phyloP scores from a whole-genome alignment of 1,140 invertebrate genomes.

The Lordiphosa clarofinis region DNA sequence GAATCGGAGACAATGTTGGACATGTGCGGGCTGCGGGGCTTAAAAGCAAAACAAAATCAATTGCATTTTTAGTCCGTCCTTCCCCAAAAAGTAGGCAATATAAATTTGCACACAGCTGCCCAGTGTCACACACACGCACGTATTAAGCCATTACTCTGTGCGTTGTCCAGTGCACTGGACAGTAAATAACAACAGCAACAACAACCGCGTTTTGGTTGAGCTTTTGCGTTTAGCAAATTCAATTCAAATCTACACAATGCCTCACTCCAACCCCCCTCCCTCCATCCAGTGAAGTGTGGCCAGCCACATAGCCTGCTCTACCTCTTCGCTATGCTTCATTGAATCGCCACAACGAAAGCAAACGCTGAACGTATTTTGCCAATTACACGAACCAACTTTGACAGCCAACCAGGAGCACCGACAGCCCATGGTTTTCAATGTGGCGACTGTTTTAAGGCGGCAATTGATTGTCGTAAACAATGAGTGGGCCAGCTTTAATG shows the following conservation, averaged over 20 bases:
- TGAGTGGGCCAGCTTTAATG: conserved; percentile 45
- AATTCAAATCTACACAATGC: conserved; percentile 61
- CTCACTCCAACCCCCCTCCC: background rate
- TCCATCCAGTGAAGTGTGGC: conserved; percentile 35
- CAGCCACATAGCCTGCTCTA: conserved; percentile 5
- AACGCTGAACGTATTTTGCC: conserved; percentile 56
- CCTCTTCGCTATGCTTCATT: conserved; percentile 51
- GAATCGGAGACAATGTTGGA: conserved; percentile 46
- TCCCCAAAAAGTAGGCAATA: conserved; percentile 66
- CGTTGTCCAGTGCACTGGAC: conserved; percentile 41
- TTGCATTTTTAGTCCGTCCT: conserved; percentile 32
- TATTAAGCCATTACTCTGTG: conserved; percentile 51
- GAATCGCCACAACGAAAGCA: conserved; percentile 39
- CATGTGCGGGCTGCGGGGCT: conserved; percentile 21
- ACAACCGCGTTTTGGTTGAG: conserved; percentile 32
- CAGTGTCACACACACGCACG: conserved; percentile 22
- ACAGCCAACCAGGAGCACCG: conserved; percentile 16
- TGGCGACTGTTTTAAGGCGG: conserved; percentile 44
- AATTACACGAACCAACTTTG: conserved; percentile 54
- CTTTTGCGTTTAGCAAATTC: conserved; percentile 39
- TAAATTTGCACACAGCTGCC: conserved; percentile 63
- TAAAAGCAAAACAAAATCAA: conserved; percentile 66
- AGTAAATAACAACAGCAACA: conserved; percentile 25
- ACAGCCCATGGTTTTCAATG: conserved; percentile 6
- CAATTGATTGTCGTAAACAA: conserved; percentile 66